Percentiles rank a stretch among this genome's conserved stretches.
Conservation (phyloP, 2,797 vertebrate species). For the Crossoptilon crossoptilon region DNA sequence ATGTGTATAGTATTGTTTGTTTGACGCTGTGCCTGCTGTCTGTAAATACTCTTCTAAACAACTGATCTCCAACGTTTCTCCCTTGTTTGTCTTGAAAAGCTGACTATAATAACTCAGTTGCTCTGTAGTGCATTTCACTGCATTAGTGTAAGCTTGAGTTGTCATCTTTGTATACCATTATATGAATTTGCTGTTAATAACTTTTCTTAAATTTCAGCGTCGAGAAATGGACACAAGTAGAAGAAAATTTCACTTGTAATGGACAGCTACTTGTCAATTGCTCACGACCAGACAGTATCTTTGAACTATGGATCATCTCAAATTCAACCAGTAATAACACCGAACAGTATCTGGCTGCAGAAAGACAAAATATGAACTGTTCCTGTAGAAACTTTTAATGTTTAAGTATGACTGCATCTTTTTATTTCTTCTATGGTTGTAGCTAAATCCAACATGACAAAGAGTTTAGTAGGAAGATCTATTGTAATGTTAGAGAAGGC, state of each 20-base stretch:
- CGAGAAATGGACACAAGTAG: constrained; percentile 96
- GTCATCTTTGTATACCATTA: background rate
- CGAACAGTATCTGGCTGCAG: background rate
- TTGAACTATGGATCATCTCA: background rate
- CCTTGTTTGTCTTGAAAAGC: background rate
- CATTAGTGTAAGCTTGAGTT: background rate
- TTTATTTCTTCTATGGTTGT: background rate
- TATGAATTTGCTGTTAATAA: background rate
- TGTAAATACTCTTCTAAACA: background rate
- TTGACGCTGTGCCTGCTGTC: background rate
- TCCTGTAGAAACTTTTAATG: no score
- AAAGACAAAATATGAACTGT: background rate
- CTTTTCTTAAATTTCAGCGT: constrained; percentile 84
- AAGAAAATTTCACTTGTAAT: constrained; percentile 96
- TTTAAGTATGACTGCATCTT: background rate
- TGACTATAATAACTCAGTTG: background rate
- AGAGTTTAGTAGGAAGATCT: background rate
- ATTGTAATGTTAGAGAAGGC: background rate
- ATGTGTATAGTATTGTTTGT: background rate
- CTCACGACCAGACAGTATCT: background rate
- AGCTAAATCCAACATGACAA: background rate
- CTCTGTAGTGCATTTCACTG: background rate
- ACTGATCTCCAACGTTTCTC: background rate
- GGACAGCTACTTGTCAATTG: background rate
- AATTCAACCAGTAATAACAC: background rate